These are phyloP conservation scores for Eudasyphora cyanicolor DNA, from an alignment of 2,888 invertebrate genomes.

Conservation along the genomic window DNA sequence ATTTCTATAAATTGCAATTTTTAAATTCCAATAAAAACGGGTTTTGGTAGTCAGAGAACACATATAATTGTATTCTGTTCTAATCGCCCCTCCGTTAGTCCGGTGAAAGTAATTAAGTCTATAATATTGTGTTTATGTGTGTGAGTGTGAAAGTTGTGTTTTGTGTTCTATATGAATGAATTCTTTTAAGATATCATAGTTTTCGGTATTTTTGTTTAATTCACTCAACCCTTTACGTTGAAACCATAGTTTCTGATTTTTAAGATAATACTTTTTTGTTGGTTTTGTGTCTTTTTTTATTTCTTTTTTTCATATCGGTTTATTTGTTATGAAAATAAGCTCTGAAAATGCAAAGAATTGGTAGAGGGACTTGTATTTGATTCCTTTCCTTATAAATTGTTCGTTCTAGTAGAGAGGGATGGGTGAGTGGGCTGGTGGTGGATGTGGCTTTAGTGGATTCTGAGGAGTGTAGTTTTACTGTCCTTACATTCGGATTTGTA, in stretches of 20 bases:
- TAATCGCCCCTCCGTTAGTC: neutral
- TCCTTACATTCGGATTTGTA: neutral
- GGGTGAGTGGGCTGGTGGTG: too few species aligned
- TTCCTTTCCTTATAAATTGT: neutral
- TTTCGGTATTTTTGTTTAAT: constrained; percentile 46
- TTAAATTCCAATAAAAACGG: too few species aligned
- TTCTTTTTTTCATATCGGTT: constrained; percentile 10
- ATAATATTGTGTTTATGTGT: constrained; percentile 7
- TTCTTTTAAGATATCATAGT: neutral
- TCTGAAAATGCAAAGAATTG: constrained; percentile 30
- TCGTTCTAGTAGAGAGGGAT: constrained; percentile 1
- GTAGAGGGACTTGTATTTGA: neutral
- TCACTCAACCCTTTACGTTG: constrained; percentile 57
- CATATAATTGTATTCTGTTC: too few species aligned
- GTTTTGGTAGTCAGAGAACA: too few species aligned
- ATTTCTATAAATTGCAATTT: too few species aligned
- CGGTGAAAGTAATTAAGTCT: constrained; percentile 32
- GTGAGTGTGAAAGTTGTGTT: neutral
- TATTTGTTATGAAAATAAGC: constrained; percentile 35
- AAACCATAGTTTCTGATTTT: constrained; percentile 60
- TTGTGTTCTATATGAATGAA: neutral
- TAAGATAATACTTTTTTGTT: constrained; percentile 47
- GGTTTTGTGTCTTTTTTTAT: constrained; percentile 7
- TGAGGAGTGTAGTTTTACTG: too few species aligned
- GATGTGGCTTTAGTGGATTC: neutral